Evolutionary conservation across 2,797 vertebrate species (phyloP), one percentile per base, ranked within the genome.

Genomic region (Sciaenops ocellatus): DNA sequence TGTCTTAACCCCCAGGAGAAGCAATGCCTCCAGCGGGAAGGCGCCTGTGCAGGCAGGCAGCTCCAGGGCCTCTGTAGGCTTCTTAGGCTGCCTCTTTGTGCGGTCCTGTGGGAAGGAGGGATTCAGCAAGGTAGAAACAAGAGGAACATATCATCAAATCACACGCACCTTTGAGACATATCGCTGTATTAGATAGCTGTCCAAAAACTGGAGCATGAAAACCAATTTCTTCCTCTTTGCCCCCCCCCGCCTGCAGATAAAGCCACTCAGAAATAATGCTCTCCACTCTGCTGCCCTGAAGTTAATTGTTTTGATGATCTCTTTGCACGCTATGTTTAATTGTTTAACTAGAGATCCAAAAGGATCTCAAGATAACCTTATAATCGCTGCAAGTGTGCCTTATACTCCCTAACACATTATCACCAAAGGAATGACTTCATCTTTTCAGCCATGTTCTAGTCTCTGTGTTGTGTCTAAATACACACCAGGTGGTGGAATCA

Each of bases 401-500:
- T 64, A 59, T 26, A 74, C 64, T 64, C 67, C 20, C 69, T 42
- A 80, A 67, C 62, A 38, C 76, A 65, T 82, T 81, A 76, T 80
- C 73, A 74, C 50, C 61, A 71, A 62, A 73, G 26, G 64, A 59
- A 34, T 75, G 71, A 80, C 60, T 73, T 64, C 26, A 51, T 47
- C 60, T 72, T 62, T 76, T 56, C 28, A 70, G 54, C 54, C 20
- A 62, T 64, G 78, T 70, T 73, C 16, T 38, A 69, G 12, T 78
- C 28, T 86, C 64, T 52, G 65, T 80, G 77, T 85, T 78, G 69
- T 86, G 61, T 66, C 65, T 87, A 64, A 91, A 85, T 54, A 69
- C 85, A 79, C 73, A 85, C 62, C 80, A 75, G 80, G 75, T 69
- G 3, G 66, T 69, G 67, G 78, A 82, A 66, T 47, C 68, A 87